Conservation (phyloP, 1,140 invertebrate genomes). For the Drosophila tropicalis region DNA sequence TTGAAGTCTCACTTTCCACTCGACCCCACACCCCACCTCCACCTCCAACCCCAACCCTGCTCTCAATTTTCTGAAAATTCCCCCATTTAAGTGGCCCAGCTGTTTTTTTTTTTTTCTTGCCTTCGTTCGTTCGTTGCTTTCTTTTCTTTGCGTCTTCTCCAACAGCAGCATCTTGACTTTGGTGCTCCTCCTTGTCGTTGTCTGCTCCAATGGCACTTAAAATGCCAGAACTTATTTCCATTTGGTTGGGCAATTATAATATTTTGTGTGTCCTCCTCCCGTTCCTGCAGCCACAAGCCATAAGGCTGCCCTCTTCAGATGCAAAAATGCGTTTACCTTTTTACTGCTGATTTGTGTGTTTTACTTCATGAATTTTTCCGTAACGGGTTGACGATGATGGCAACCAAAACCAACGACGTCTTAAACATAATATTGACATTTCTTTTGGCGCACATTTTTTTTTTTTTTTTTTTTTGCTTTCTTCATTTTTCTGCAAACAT, state of each 20-base stretch:
- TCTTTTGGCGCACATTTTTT: constrained; percentile 59
- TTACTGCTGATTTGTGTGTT: constrained; percentile 75
- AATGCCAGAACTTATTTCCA: constrained; percentile 80
- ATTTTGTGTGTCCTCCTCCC: constrained; percentile 57
- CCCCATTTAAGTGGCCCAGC: constrained; percentile 16
- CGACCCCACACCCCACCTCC: too few species aligned
- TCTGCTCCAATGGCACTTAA: constrained; percentile 70
- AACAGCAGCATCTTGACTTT: constrained; percentile 51
- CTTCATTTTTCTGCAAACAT: constrained; percentile 20
- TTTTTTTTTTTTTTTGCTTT: constrained; percentile 2
- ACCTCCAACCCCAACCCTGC: background rate
- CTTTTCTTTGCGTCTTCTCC: constrained; percentile 7
- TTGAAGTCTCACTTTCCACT: constrained; percentile 2
- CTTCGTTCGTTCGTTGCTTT: background rate
- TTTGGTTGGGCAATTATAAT: constrained; percentile 80
- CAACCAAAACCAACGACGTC: constrained; percentile 61
- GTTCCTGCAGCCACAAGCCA: background rate
- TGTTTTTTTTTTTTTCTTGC: background rate
- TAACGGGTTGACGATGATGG: constrained; percentile 47
- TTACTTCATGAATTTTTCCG: constrained; percentile 71
- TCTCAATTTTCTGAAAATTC: background rate
- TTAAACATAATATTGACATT: constrained; percentile 82
- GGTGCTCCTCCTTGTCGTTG: constrained; percentile 27
- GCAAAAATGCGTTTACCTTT: constrained; percentile 72
- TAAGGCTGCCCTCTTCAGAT: constrained; percentile 25